phyloP scores from a whole-genome alignment of 2,797 vertebrate species.

The Borostomias antarcticus region DNA sequence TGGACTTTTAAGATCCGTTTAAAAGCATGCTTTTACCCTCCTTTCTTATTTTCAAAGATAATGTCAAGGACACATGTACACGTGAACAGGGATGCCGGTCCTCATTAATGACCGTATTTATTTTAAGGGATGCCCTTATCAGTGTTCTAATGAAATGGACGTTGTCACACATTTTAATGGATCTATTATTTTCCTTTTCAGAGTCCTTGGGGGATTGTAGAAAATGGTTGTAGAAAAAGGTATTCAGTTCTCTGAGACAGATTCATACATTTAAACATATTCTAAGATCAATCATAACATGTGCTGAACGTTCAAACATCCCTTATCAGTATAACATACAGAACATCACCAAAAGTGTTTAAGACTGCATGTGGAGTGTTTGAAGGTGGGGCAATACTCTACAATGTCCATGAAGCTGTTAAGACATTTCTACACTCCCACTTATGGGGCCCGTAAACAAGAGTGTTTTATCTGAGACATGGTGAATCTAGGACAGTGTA shows the following conservation, averaged over 20 bases:
- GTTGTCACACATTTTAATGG: slow-evolving; percentile 58
- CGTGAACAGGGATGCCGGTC: slow-evolving; percentile 56
- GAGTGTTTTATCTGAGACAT: slow-evolving; percentile 64
- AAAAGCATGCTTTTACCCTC: slow-evolving; percentile 59
- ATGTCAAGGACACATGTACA: slow-evolving; percentile 79
- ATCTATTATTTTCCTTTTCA: slow-evolving; percentile 52
- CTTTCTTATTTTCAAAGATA: slow-evolving; percentile 61
- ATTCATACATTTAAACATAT: not conserved
- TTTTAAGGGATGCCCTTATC: slow-evolving; percentile 71
- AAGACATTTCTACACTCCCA: slow-evolving; percentile 29
- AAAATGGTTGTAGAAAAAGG: slow-evolving; percentile 54
- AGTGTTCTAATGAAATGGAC: slow-evolving; percentile 69
- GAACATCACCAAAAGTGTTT: not conserved
- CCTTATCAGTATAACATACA: not conserved
- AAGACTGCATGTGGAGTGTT: not conserved
- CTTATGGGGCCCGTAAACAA: slow-evolving; percentile 66
- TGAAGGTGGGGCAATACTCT: slow-evolving; percentile 1
- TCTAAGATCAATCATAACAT: not conserved
- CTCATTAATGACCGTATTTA: slow-evolving; percentile 75
- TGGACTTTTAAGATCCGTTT: slow-evolving; percentile 70
- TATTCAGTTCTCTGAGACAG: slow-evolving; percentile 52
- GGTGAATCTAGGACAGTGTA: slow-evolving; percentile 70
- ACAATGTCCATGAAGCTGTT: slow-evolving; percentile 33
- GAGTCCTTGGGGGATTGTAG: slow-evolving; percentile 44
- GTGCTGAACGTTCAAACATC: not conserved